Base-by-base conservation (phyloP, 2,797 vertebrate species). In the Pseudocheirus occidentalis region DNA sequence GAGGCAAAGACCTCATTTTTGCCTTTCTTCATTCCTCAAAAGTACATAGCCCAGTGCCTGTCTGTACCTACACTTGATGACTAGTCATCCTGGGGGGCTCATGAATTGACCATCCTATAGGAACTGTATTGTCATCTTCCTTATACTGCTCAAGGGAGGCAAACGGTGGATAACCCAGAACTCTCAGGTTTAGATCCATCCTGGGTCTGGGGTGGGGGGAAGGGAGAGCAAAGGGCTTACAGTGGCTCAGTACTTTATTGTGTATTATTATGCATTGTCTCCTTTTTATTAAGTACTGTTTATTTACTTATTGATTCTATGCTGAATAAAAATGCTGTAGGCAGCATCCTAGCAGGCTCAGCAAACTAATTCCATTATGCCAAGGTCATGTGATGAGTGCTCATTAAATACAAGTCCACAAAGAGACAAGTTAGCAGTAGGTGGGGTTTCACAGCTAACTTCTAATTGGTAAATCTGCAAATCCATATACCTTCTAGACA, bases 331-430 rank as follows among this genome's bases (percentile, higher is more conserved):
- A 81, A 46, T 81, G 73, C 73, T 81, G 73, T 46, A 46, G 73
- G 73, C 73, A 81, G 73, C 73, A 81, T 81, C 46, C 73, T 81
- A 81, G 40, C 73, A 46, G 21, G 73, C 73, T 81, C 73, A 81
- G 73, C 73, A 81, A 81, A 81, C 73, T 81, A 81, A 81, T 81
- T 81, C 40, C 73, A 81, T 81, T 81, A 81, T 81, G 73, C 40
- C 73, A 81, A 81, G 73, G 73, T 21, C 73, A 46, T 46, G 73
- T 24, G 66, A 73, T 73, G 66, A 73, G 66, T 40, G 66, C 18
- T 73, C 66, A 73, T 73, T 73, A 40, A 73, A 40, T 73, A 73
- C 6, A 24, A 40, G 34, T 66, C 62, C 62, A 66, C 40, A 73
- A 73, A 73, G 66, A 46, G 73, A 81, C n/a, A 27, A 81, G 73